A percentile compares a stretch with the other conserved stretches of the same genome.
Evolutionary conservation across 2,113 vertebrate genomes (phyloP).

Genomic region (Crotalus viridis): DNA sequence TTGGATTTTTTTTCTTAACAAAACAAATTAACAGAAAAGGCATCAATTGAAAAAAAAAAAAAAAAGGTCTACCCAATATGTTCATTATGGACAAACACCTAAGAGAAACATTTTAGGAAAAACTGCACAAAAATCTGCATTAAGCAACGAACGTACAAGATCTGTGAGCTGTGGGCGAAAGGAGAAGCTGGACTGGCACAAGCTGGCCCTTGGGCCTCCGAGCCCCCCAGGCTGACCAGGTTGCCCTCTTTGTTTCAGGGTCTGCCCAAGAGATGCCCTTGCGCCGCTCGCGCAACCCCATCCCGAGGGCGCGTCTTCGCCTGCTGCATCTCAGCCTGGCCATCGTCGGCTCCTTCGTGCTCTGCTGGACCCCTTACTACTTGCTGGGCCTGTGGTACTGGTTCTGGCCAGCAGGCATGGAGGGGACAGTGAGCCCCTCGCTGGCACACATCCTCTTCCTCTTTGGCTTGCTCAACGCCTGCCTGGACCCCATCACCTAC

Average conservation of each 20-base stretch:
- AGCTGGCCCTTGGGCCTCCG: background rate
- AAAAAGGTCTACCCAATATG: background rate
- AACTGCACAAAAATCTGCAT: background rate
- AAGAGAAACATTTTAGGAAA: background rate
- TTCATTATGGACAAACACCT: background rate
- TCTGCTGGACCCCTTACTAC: constrained; percentile 74
- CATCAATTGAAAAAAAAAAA: background rate
- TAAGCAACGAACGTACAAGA: background rate
- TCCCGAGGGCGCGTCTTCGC: constrained; percentile 53
- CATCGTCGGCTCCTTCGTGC: constrained; percentile 68
- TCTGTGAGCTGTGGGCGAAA: accelerated
- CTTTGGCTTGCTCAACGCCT: constrained; percentile 66
- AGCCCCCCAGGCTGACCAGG: background rate
- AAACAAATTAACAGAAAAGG: background rate
- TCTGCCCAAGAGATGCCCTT: constrained; percentile 47
- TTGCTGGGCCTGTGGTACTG: constrained; percentile 73
- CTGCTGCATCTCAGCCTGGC: constrained; percentile 63
- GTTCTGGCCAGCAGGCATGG: constrained; percentile 63
- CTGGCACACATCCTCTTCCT: constrained; percentile 71
- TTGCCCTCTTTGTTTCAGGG: constrained; percentile 17
- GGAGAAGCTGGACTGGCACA: background rate
- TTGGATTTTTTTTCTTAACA: background rate
- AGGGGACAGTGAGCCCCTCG: constrained; percentile 29
- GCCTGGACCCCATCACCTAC: constrained; percentile 69
- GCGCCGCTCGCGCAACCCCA: constrained; percentile 56